Conservation (phyloP, 2,888 invertebrate species). For the Melinopterus prodromus region DNA sequence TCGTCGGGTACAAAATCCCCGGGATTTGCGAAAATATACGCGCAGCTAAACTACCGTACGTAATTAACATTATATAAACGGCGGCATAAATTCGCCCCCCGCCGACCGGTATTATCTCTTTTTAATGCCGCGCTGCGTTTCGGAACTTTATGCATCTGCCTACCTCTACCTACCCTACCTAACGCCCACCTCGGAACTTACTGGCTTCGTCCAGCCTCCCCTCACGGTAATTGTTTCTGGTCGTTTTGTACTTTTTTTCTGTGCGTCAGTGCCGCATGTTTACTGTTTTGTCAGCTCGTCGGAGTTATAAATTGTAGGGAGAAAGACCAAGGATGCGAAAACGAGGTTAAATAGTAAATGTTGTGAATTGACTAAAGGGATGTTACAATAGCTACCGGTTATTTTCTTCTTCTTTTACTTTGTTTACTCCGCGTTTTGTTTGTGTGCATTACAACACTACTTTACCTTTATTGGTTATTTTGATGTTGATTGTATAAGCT, state of each 20-base stretch:
- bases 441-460: too few species aligned
- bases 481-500: too few species aligned
- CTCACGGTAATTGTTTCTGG: neutral
- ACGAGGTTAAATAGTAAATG: too few species aligned
- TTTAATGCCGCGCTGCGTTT: neutral
- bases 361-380: too few species aligned
- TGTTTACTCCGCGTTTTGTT: too few species aligned
- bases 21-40: slow-evolving; percentile 22
- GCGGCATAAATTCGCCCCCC: slow-evolving; percentile 5
- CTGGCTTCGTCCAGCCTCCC: neutral
- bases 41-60: slow-evolving; percentile 22
- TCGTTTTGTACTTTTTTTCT: neutral
- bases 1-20: slow-evolving; percentile 16
- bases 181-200: neutral
- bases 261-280: neutral
- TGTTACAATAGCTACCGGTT: too few species aligned
- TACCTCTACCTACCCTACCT: neutral
- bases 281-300: neutral
- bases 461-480: too few species aligned
- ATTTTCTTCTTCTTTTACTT: too few species aligned
- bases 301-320: too few species aligned
- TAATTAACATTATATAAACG: slow-evolving; percentile 27
- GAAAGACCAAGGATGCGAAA: too few species aligned
- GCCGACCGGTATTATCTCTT: slow-evolving; percentile 4
- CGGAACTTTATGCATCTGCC: neutral